Evolutionary conservation across 2,888 invertebrate species (phyloP), one percentile per base, ranked within the genome.

Genomic region (Archips xylosteana): DNA sequence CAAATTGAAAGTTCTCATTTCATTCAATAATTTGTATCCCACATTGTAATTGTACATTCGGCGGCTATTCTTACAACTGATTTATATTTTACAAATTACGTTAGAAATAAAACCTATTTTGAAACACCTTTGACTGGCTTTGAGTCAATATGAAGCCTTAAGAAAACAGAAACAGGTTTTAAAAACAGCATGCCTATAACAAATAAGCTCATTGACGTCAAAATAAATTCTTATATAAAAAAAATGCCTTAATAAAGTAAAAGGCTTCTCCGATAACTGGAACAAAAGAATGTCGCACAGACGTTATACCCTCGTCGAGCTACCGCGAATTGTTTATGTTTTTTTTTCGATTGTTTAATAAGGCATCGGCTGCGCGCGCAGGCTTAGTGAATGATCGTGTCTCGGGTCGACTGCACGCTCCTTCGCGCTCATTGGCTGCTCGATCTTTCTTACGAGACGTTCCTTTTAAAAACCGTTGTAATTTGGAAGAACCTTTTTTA

Each of bases 351-450:
- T 68, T 72, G 72, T 72, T 75, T 70, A 76, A 71, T 75, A 69
- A 71, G 13, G 39, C 45, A 63, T 51, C 47, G 68, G 60, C 45
- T 62, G 71, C 66, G 73, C 70, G 63, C 59, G 57, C 60, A 57
- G 9, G 34, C 63, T 72, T 69, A 78, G 77, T 77, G 77, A 78
- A 76, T 76, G 78, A 70, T 72, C 71, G 74, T 42, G 15, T 42
- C 39, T 66, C 74, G 61, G 2, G 23, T 63, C 32, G 63, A 61
- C 15, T 68, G 74, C 77, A 76, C 77, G 78, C 64, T 64, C 60
- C 39, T 23, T 23, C 39, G 63, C 63, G 23, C 57, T 34, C 34
- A 36, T 61, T 64, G 8, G n/a, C 42, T 51, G 4, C 13, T 51
- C 74, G 74, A 74, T 54, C 60, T 74, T 61, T 34, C 13, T 36